Conservation (phyloP, 2,113 vertebrate genomes). For the Australoheros scitulus region DNA sequence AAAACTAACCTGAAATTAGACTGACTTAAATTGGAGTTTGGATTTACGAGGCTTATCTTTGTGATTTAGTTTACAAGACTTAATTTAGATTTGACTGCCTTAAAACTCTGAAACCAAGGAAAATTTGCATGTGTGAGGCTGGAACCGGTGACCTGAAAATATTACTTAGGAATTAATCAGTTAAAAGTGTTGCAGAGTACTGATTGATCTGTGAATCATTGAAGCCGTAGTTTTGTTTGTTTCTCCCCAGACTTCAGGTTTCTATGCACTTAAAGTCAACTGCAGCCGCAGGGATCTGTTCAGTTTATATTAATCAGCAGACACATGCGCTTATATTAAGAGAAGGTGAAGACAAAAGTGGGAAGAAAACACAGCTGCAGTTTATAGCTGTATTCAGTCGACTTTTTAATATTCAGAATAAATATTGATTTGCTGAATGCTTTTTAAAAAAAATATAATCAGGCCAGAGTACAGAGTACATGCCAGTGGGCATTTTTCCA, state of each 20-base stretch:
- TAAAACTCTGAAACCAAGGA: neutral
- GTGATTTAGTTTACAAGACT: neutral
- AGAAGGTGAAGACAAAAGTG: neutral
- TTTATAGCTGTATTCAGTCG: neutral
- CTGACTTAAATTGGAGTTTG: neutral
- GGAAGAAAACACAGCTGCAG: neutral
- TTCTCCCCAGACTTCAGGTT: neutral
- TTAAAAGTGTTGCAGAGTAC: neutral
- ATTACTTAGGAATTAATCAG: neutral
- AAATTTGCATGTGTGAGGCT: neutral
- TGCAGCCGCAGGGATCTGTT: neutral
- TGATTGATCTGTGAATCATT: neutral
- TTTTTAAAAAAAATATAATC: too few relatives aligned
- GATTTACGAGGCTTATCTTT: neutral
- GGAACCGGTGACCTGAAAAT: neutral
- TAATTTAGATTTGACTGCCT: neutral
- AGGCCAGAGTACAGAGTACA: neutral
- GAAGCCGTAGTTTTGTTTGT: neutral
- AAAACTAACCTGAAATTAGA: neutral
- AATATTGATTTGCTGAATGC: neutral
- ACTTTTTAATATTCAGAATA: neutral
- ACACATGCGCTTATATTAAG: neutral
- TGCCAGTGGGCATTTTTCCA: constrained; percentile 23
- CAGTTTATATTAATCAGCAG: neutral
- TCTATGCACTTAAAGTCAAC: neutral